Base-by-base conservation (phyloP, 2,113 vertebrate genomes). In the Pedionomus torquatus region DNA sequence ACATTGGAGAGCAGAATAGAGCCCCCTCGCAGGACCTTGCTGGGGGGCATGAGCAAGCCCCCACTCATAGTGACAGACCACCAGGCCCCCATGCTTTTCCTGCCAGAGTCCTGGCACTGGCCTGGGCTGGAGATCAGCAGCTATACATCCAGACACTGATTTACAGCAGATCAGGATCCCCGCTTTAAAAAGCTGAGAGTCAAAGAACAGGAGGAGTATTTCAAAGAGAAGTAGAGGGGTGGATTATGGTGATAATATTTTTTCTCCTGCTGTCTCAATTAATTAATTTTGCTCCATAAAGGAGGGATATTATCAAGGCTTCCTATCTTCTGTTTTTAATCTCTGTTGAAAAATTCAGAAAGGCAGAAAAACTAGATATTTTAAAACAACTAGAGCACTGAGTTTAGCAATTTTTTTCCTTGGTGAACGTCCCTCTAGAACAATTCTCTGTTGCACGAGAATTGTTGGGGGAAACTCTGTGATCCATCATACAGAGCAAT, bases 1-100 rank as follows among this genome's bases (percentile, higher is more conserved):
- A 39, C 0, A 0, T 5, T 0, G 0, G 51, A 64, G 39, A 20
- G 11, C 17, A 16, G 41, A 84, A 48, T 1, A 3, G 33, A 83
- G n/a, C 52, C 13, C 60, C 30, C 44, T 63, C 2, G 0, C 17
- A n/a, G 0, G 2, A 7, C 48, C 2, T 0, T 24, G 21, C 48
- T 33, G 44, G 11, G 25, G 85, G 11, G 4, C 35, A 65, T 1
- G 0, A 54, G 33, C 0, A 1, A 63, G 41, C 31, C 21, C 14
- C 28, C 4, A 0, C 19, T 14, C 1, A 0, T 68, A 57, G 9
- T 3, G 6, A 46, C 21, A n/a, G 6, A 58, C 19, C 6, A 1
- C 35, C 64, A 44, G 15, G 13, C 48, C 23, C 35, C 35, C 4
- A 8, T 1, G 10, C 18, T 33, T 58, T 49, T 78, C 46, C 74